Evolutionary conservation across 2,113 vertebrate species (phyloP).

Genomic region (Leuciscus idus): DNA sequence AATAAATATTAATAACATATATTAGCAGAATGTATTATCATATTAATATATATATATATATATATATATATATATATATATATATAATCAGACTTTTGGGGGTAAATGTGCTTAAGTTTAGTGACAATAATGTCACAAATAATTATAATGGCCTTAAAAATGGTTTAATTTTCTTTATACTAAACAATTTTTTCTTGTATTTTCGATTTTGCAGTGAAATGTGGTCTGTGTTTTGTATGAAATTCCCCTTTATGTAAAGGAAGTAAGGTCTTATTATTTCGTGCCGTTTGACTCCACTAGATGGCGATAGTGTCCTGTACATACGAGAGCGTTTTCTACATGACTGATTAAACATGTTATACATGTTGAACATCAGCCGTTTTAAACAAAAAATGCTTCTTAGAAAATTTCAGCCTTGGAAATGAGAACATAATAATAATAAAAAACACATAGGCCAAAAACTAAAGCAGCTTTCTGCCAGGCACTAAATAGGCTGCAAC

Average conservation of each 20-base stretch:
- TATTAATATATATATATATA: neutral
- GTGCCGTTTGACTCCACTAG: slow-evolving; percentile 54
- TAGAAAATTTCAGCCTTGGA: neutral
- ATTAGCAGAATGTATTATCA: neutral
- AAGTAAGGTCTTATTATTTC: neutral
- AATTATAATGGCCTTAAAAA: neutral
- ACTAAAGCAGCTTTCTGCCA: neutral
- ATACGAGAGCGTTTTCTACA: neutral
- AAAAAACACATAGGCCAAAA: neutral
- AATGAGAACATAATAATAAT: neutral
- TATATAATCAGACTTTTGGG: neutral
- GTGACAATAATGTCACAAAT: neutral
- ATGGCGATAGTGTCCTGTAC: slow-evolving; percentile 53
- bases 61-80: no score
- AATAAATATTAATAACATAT: neutral
- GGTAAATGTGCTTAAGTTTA: neutral
- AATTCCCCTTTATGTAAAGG: neutral
- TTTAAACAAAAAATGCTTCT: neutral
- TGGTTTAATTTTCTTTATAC: neutral
- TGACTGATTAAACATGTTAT: neutral
- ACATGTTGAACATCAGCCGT: neutral
- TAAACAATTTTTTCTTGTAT: neutral
- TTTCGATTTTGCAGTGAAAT: neutral
- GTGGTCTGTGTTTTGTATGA: neutral
- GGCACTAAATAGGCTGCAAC: slow-evolving; percentile 11